Evolutionary conservation across 2,888 invertebrate species (phyloP).

Genomic region (Tanypteryx hageni): DNA sequence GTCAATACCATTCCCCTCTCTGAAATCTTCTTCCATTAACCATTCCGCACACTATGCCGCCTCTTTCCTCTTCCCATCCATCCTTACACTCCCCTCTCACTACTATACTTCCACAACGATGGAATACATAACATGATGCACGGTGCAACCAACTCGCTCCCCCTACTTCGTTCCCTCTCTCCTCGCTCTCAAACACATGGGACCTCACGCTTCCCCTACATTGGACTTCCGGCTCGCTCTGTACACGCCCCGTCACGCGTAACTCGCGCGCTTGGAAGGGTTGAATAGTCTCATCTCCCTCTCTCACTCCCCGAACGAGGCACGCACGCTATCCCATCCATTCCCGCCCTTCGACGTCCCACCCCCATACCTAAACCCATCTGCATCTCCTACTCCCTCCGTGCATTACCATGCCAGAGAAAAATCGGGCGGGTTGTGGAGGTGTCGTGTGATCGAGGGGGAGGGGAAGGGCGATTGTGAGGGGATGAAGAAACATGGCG

Average conservation of each 20-base stretch:
- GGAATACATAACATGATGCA: not conserved
- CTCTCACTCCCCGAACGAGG: too few species aligned
- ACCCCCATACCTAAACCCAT: not conserved
- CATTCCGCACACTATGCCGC: not conserved
- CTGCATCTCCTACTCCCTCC: not conserved
- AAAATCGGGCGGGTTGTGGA: too few species aligned
- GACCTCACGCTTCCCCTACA: not conserved
- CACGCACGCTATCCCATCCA: not conserved
- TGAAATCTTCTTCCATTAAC: constrained; percentile 16
- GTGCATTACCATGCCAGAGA: not conserved
- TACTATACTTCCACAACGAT: not conserved
- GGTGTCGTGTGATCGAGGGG: not conserved
- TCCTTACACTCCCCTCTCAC: not conserved
- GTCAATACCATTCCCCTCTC: not conserved
- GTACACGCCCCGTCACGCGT: not conserved
- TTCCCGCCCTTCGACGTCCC: not conserved
- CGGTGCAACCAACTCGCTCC: not conserved
- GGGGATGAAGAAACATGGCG: too few species aligned
- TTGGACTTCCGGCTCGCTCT: not conserved
- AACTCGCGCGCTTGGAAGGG: not conserved
- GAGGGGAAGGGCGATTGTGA: not conserved
- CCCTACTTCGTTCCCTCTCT: not conserved
- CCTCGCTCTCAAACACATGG: not conserved
- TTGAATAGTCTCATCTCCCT: not conserved
- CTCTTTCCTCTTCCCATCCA: not conserved